Conservation (phyloP, 2,797 vertebrate genomes). For the Zalophus californianus region DNA sequence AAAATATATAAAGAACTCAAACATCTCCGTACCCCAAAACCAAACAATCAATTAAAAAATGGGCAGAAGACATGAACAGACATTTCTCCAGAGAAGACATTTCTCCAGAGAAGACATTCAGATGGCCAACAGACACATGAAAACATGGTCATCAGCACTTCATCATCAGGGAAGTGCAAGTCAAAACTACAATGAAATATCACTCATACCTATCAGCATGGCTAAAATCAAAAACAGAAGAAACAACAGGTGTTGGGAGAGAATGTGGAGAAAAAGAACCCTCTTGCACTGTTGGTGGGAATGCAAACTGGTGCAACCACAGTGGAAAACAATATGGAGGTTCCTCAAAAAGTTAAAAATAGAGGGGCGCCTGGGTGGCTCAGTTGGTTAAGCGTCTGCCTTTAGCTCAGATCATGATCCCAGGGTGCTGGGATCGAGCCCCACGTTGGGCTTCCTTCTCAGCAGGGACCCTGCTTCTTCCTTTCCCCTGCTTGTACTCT, state of each 20-base stretch:
- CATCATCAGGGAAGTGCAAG: neutral
- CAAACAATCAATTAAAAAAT: neutral
- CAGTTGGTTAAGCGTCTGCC: too few relatives aligned
- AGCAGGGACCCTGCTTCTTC: too few relatives aligned
- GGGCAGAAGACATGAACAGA: neutral
- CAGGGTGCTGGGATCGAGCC: too few relatives aligned
- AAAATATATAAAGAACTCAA: neutral
- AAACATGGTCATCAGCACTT: neutral
- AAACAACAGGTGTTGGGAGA: neutral
- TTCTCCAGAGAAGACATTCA: neutral
- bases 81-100: neutral
- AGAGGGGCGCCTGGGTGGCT: too few relatives aligned
- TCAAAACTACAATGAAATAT: neutral
- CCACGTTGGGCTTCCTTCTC: too few relatives aligned
- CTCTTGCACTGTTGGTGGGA: neutral
- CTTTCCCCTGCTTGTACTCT: too few relatives aligned
- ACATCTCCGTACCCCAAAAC: neutral
- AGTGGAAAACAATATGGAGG: neutral
- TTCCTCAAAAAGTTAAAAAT: neutral
- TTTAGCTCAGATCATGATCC: too few relatives aligned
- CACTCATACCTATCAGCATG: neutral
- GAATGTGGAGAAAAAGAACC: neutral
- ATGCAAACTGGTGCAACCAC: neutral
- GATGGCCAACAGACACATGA: neutral
- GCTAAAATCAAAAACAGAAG: neutral